Evolutionary conservation across 2,797 vertebrate species (phyloP), one percentile per base, ranked within the genome.

Genomic region (Notoglanidium macrostoma): DNA sequence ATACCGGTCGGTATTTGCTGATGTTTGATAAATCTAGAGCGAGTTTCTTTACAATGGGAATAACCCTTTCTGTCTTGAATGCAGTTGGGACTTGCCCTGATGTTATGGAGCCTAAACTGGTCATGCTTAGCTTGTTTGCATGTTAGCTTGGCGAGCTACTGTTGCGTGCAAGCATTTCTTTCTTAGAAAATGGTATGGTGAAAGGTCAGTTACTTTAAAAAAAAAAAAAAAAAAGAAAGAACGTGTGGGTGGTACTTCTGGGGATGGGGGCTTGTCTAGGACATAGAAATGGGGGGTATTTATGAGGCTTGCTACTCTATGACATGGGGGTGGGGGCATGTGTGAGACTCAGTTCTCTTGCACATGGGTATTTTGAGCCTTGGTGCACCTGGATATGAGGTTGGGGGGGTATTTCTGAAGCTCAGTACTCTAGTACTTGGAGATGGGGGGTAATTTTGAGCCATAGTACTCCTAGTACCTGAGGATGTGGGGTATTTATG

Each of bases 341-440:
- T 65, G 1, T 65, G 59, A 61, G 23, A 8, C 23, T 63, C 26
- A 6, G 17, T 9, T 9, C 2, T 72, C 0, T 10, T 23, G 19
- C 0, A 17, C 35, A 46, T 32, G 1, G 29, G 21, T 44, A 21
- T 23, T 23, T 3, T 70, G 65, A 67, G 32, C 29, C 29, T 32
- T 5, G 0, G 15, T 40, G 11, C 19, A 19, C 1, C 9, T 3
- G 6, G 7, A 70, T 32, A 40, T n/a, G 12, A 0, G 1, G 11
- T 2, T 2, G 3, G 19, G 2, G 63, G 61, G n/a, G 29, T 32
- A 32, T 32, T 6, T 70, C 3, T 40, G 19, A 23, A 3, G 8
- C 19, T 10, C 21, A 23, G 35, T 10, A 11, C 19, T 46, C 0
- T 46, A 44, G 40, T 23, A 44, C 40, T 44, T 23, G 15, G 40